Percentiles rank a stretch among this genome's conserved stretches.
Conservation (phyloP, 1,140 invertebrate species). For the Geopemphigus sp. region DNA sequence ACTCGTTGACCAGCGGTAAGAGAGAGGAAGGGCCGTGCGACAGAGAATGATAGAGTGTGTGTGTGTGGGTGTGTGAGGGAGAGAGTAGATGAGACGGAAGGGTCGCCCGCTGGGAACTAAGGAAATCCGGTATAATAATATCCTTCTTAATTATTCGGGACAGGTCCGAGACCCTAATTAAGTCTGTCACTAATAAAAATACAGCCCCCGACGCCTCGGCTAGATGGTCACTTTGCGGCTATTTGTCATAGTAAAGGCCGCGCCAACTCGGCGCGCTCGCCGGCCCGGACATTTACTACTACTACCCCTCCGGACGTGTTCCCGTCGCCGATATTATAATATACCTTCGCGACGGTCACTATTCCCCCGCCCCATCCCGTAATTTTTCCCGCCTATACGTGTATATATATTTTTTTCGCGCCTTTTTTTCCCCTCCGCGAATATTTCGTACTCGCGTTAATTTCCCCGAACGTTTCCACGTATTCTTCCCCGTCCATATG, state of each 20-base stretch:
- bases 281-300: constrained; percentile 29
- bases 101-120: constrained; percentile 42
- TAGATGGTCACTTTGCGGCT: constrained; percentile 49
- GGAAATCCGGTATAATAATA: constrained; percentile 49
- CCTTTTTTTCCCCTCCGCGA: background rate
- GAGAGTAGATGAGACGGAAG: no score
- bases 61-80: background rate
- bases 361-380: background rate
- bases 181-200: constrained; percentile 49
- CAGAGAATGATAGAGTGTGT: no score
- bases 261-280: constrained; percentile 29
- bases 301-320: background rate
- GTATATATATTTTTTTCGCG: background rate
- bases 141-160: constrained; percentile 49
- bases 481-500: no score
- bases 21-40: background rate
- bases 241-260: constrained; percentile 48
- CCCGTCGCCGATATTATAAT: constrained; percentile 37
- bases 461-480: no score
- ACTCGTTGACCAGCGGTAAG: background rate
- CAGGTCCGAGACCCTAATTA: constrained; percentile 47
- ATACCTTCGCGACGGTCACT: constrained; percentile 19
- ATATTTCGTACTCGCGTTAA: no score
- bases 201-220: constrained; percentile 23
- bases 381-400: constrained; percentile 33